Evolutionary conservation across 2,113 vertebrate genomes (phyloP).

Genomic region (Hystrix cristata): DNA sequence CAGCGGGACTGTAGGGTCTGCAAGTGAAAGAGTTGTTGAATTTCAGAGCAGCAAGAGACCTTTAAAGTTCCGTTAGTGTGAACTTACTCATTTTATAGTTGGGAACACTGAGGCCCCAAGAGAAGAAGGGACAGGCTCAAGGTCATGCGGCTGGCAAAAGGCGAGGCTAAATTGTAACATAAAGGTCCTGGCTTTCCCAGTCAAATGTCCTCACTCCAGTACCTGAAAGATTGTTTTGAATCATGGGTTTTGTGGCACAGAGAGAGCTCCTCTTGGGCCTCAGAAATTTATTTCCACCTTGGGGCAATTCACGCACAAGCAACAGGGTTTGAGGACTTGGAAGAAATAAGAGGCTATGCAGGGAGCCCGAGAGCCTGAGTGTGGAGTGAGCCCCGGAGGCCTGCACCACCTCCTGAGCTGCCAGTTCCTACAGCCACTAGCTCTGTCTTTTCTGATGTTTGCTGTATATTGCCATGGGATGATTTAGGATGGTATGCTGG

Average conservation of each 20-base stretch:
- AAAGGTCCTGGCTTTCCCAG: neutral
- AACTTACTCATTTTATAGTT: neutral
- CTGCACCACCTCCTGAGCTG: neutral
- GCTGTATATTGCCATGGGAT: neutral
- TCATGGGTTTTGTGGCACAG: conserved; percentile 33
- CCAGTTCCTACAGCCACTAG: neutral
- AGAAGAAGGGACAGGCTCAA: neutral
- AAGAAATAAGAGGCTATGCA: neutral
- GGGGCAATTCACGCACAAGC: neutral
- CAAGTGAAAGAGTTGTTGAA: neutral
- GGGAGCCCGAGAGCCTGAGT: neutral
- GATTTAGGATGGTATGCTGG: neutral
- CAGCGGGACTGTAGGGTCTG: neutral
- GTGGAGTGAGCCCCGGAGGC: neutral
- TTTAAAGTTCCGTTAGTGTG: neutral
- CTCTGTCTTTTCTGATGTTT: neutral
- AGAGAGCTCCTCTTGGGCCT: neutral
- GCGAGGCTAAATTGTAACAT: neutral
- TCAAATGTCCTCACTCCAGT: neutral
- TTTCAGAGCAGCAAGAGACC: conserved; percentile 27
- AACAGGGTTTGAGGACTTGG: neutral
- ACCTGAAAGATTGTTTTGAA: neutral
- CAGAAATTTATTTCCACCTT: conserved; percentile 2
- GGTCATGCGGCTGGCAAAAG: neutral
- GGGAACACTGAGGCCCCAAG: neutral